phyloP scores from a whole-genome alignment of 2,888 invertebrate species.

The Phyllotreta striolata region DNA sequence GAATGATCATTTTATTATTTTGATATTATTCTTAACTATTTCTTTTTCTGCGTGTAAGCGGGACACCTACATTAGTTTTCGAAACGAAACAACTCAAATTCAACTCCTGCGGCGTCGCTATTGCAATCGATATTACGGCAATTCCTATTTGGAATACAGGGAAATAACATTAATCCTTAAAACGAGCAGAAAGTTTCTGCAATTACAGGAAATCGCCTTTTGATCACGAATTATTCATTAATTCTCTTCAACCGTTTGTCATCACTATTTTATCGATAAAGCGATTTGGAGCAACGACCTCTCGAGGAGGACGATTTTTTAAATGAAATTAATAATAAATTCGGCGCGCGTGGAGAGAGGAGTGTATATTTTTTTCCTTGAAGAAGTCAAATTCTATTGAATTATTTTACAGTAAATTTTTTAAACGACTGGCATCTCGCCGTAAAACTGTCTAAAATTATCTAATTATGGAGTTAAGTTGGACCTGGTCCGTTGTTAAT shows the following conservation, averaged over 20 bases:
- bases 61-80: background rate
- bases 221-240: slow-evolving; percentile 42
- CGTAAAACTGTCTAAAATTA: slow-evolving; percentile 19
- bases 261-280: slow-evolving; percentile 25
- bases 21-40: no score
- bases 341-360: no score
- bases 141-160: slow-evolving; percentile 13
- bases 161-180: slow-evolving; percentile 28
- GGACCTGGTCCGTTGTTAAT: slow-evolving; percentile 16
- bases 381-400: no score
- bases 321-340: no score
- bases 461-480: no score
- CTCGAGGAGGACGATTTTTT: no score
- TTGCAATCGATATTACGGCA: slow-evolving; percentile 17
- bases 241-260: slow-evolving; percentile 37
- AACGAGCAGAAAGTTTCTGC: slow-evolving; percentile 29
- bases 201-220: slow-evolving; percentile 36
- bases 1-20: no score
- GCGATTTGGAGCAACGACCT: no score
- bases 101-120: slow-evolving; percentile 13
- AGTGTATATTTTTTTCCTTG: no score
- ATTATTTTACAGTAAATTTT: no score
- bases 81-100: no score
- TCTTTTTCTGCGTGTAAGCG: background rate
- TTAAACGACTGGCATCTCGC: background rate